phyloP scores from a whole-genome alignment of 2,888 invertebrate genomes.

The Cabera pusaria region DNA sequence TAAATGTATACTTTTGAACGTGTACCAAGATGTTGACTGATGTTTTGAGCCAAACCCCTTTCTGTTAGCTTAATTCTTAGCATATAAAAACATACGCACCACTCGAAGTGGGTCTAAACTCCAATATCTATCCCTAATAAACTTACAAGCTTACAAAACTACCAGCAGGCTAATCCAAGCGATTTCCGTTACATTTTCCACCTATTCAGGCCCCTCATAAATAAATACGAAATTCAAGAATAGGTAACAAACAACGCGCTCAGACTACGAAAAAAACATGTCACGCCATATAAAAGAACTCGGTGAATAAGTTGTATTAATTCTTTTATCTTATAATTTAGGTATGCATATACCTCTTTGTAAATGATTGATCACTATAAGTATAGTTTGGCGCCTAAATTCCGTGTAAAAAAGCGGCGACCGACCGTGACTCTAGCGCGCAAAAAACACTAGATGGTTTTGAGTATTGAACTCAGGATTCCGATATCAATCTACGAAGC shows the following conservation, averaged over 20 bases:
- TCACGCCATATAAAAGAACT: constrained; percentile 37
- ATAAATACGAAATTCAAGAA: constrained; percentile 54
- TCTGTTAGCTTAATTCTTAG: no score
- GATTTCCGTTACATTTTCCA: constrained; percentile 46
- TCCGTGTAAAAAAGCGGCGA: constrained; percentile 72
- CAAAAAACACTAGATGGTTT: constrained; percentile 49
- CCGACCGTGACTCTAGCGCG: constrained; percentile 69
- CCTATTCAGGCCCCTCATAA: constrained; percentile 62
- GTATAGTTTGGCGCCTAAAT: constrained; percentile 76
- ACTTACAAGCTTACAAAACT: constrained; percentile 12
- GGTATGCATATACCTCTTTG: constrained; percentile 25
- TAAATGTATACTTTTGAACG: no score
- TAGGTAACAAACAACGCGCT: constrained; percentile 37
- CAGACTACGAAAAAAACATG: constrained; percentile 40
- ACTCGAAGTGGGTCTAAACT: constrained; percentile 4
- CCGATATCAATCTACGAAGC: constrained; percentile 25
- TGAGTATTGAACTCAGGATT: constrained; percentile 39
- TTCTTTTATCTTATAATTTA: constrained; percentile 13
- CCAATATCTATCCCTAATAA: constrained; percentile 6
- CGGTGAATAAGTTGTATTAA: constrained; percentile 29
- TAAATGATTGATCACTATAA: constrained; percentile 54
- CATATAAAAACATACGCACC: no score
- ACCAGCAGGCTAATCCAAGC: constrained; percentile 19
- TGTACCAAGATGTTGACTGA: no score
- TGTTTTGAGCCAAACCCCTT: no score